Base-by-base conservation (phyloP, 2,888 invertebrate species). In the Mesochorus sp. region DNA sequence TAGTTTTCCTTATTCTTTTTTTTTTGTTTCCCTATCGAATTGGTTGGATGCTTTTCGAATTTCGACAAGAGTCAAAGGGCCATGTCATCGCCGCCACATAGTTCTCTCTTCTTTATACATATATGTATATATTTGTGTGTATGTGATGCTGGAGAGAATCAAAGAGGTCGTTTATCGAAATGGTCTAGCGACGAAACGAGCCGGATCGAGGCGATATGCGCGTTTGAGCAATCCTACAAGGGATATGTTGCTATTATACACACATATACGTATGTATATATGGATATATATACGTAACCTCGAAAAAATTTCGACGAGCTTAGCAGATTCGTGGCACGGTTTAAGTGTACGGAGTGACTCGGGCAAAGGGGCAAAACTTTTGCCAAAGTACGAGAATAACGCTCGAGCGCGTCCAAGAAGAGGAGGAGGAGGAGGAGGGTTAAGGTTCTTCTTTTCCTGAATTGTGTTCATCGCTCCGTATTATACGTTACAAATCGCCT, bases 91-190 rank as follows among this genome's bases (percentile, higher is more conserved):
- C 61, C 39, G 51, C 51, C 21, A 51, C 61, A 59, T 77, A 73
- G 62, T 10, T 57, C 26, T 42, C 17, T 55, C 42, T 55, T 66
- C 78, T 76, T 49, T 61, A 17, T 1, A 10, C 73, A 24, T 34
- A 47, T 68, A 55, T 73, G 39, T 21, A 24, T 34, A 47, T 68
- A 55, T 73, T 26, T 21, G 55, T 26, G n/a, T 28, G 47, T 49
- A 49, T 49, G 70, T 64, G 68, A 49, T 47, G 78, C 64, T 53
- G 39, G 67, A 34, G 21, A 67, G 78, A 77, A 80, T 80, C 78
- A 66, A 71, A 80, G 78, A 71, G 61, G 80, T 80, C 78, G 78
- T 80, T 80, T 80, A 80, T 78, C 78, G 80, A 74, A 77, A 80
- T 71, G 78, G 71, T 70, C 64, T 34, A 53, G 66, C 77, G 64